These are phyloP conservation scores for Xenopus laevis DNA, from an alignment of 2,113 vertebrate genomes.

Conservation along the genomic window DNA sequence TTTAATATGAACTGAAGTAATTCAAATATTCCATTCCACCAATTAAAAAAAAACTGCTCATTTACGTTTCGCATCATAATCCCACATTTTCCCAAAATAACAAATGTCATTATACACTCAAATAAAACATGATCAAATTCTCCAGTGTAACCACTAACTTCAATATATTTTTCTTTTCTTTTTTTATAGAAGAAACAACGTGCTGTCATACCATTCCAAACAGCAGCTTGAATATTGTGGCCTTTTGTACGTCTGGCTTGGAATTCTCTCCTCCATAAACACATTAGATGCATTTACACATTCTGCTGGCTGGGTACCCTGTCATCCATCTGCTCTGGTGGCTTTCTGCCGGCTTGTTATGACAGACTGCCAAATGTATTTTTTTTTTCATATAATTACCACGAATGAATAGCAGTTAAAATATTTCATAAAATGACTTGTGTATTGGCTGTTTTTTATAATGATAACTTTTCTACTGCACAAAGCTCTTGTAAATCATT, in stretches of 20 bases:
- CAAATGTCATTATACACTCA: too few relatives aligned
- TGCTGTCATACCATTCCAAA: conserved; percentile 17
- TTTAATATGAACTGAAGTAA: too few relatives aligned
- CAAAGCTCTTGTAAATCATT: neutral
- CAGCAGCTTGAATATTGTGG: conserved; percentile 31
- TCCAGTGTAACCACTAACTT: too few relatives aligned
- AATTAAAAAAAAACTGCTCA: too few relatives aligned
- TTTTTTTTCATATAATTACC: conserved; percentile 40
- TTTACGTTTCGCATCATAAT: too few relatives aligned
- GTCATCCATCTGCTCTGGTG: conserved; percentile 53
- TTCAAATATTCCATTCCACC: too few relatives aligned
- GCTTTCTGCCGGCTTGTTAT: conserved; percentile 34
- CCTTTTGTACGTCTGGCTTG: conserved; percentile 42
- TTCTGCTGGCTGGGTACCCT: conserved; percentile 49
- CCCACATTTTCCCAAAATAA: too few relatives aligned
- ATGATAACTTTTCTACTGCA: neutral
- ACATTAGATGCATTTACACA: conserved; percentile 44
- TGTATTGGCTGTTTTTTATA: neutral
- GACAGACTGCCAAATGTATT: conserved; percentile 46
- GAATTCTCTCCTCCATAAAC: conserved; percentile 49
- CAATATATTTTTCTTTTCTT: too few relatives aligned
- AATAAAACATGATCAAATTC: too few relatives aligned
- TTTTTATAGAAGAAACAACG: neutral
- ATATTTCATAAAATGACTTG: conserved; percentile 5
- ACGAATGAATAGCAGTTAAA: conserved; percentile 28